Base-by-base conservation (phyloP, 35 echinoderm and acorn worm genomes). In the Apostichopus californicus region DNA sequence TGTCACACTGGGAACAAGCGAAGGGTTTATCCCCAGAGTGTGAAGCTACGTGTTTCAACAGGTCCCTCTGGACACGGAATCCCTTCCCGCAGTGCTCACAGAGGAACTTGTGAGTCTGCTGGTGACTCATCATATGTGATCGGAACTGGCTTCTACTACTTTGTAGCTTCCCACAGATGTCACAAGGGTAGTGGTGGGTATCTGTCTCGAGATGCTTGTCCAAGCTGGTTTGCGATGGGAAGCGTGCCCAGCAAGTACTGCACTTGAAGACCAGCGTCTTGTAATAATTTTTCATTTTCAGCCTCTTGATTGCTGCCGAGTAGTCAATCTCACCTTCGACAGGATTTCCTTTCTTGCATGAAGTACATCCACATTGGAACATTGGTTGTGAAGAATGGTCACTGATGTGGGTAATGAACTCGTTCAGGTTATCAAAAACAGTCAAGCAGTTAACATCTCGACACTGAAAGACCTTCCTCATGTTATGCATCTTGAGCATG, bases 221-320 rank as follows among this genome's bases (percentile, higher is more conserved):
- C 9, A 99, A 80, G 5, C 97, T 90, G 6, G 83, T 84, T 73
- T 93, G 60, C 5, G 86, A 89, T 28, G 97, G 97, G 57, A 99
- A 99, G 75, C 92, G 96, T 25, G 94, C 68, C 95, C 95, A 99
- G 22, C 97, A 99, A n/a, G 89, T 93, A 15, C 65, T 90, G 61
- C 97, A 99, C 54, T 96, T 96, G 86, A 85, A 95, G 13, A 82
- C 68, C 77, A 99, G 83, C 26, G 91, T 79, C 24, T 93, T 81
- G 83, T 99, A 99, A 71, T 96, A 96, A 34, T 94, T 78, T 68
- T 92, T 93, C 95, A 99, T 96, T 77, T 93, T 94, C 72, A 86
- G 77, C 64, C 92, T 93, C 18, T 94, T 93, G 13, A 96, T 72
- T 13, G 82, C 88, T n/a, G 93, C 94, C 15, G 77, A 83, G 17